Evolutionary conservation across 2,888 invertebrate species (phyloP).

Genomic region (Polydrusus tereticollis): DNA sequence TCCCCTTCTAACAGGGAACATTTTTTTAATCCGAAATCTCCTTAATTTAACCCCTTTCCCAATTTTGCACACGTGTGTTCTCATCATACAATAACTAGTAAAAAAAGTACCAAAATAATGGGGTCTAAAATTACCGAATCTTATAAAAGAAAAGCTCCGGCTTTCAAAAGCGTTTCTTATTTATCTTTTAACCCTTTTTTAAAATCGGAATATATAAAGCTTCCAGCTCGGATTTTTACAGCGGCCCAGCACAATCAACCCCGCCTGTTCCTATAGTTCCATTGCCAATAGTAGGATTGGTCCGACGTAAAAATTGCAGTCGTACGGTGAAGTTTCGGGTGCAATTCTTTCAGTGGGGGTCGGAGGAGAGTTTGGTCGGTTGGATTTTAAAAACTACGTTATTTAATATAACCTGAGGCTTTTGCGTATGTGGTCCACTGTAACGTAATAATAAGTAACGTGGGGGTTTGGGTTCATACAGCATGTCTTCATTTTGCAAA

Average conservation of each 20-base stretch:
- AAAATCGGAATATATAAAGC: slow-evolving; percentile 47
- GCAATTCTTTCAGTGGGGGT: slow-evolving; percentile 12
- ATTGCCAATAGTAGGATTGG: not conserved
- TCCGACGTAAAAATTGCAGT: not conserved
- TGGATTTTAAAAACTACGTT: slow-evolving; percentile 35
- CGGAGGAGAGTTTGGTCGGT: not conserved
- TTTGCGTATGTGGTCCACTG: slow-evolving; percentile 18
- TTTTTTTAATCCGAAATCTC: slow-evolving; percentile 37
- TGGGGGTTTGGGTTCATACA: slow-evolving; percentile 20
- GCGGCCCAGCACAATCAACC: slow-evolving; percentile 14
- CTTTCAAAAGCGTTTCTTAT: slow-evolving; percentile 59
- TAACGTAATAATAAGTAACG: slow-evolving; percentile 12
- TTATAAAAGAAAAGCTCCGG: slow-evolving; percentile 48
- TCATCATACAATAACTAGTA: slow-evolving; percentile 44
- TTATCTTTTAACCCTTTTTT: slow-evolving; percentile 59
- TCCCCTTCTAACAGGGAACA: slow-evolving; percentile 19
- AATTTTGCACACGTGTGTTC: slow-evolving; percentile 44
- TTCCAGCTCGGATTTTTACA: slow-evolving; percentile 32
- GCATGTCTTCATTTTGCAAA: not conserved
- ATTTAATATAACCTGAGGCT: slow-evolving; percentile 29
- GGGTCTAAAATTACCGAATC: slow-evolving; percentile 62
- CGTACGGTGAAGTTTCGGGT: not conserved
- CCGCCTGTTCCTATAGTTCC: too few relatives aligned
- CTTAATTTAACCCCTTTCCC: slow-evolving; percentile 38
- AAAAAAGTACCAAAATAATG: slow-evolving; percentile 62